Evolutionary conservation across 2,797 vertebrate genomes (phyloP).

Genomic region (Oreochromis mossambicus): DNA sequence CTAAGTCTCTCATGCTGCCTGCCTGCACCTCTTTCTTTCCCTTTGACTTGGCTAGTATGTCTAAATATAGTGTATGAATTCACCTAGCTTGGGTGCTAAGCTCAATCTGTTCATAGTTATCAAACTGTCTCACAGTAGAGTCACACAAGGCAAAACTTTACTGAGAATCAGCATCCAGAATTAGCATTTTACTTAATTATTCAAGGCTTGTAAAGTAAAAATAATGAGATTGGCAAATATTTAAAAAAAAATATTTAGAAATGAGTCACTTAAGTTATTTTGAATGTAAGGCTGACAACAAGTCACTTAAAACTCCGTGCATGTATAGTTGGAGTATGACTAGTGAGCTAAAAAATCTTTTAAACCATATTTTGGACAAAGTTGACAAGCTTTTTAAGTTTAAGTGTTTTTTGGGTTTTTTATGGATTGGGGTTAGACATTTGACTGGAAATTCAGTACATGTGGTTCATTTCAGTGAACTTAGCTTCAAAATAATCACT

Average conservation of each 20-base stretch:
- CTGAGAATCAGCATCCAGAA: not conserved
- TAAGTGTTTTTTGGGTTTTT: accelerated
- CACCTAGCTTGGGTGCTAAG: not conserved
- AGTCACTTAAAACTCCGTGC: not conserved
- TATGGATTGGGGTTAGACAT: not conserved
- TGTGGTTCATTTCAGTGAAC: not conserved
- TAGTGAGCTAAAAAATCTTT: not conserved
- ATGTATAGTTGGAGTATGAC: not conserved
- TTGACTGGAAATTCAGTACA: not conserved
- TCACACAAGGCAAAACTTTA: not conserved
- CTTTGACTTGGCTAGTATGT: slow-evolving; percentile 5
- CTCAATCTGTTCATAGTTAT: not conserved
- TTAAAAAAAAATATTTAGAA: not conserved
- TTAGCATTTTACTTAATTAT: not conserved
- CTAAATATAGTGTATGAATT: slow-evolving; percentile 30
- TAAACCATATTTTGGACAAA: not conserved
- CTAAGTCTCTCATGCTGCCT: not conserved
- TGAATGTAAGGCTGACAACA: not conserved
- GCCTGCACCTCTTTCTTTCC: not conserved
- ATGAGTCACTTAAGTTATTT: not conserved
- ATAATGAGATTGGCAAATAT: accelerated
- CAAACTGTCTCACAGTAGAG: not conserved
- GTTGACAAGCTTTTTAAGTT: not conserved
- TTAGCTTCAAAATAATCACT: not conserved
- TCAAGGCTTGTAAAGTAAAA: not conserved